These are phyloP conservation scores for Gerris lacustris DNA, from an alignment of 2,888 invertebrate species.

Conservation along the genomic window DNA sequence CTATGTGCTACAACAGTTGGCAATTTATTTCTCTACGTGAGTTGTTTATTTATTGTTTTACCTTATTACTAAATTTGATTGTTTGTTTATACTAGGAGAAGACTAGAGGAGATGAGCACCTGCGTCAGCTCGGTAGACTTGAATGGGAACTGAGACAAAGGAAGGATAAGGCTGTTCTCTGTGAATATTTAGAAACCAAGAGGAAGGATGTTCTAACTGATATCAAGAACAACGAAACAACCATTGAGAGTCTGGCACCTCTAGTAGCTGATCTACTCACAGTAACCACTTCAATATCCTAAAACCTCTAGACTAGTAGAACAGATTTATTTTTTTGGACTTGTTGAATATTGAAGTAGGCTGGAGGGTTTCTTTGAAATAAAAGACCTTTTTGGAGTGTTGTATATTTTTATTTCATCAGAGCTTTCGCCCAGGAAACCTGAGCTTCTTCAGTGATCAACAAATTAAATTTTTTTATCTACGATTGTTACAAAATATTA, in stretches of 20 bases:
- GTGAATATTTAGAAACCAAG: slow-evolving; percentile 58
- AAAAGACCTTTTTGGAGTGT: too few relatives aligned
- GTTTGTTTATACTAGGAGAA: slow-evolving; percentile 41
- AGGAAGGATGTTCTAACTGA: slow-evolving; percentile 65
- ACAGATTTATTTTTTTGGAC: not conserved
- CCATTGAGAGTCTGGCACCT: slow-evolving; percentile 70
- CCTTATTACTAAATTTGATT: too few relatives aligned
- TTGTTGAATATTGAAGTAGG: too few relatives aligned
- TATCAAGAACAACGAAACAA: slow-evolving; percentile 60
- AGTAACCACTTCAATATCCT: not conserved
- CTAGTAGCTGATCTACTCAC: slow-evolving; percentile 41
- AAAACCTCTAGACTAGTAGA: not conserved
- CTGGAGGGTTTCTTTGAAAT: not conserved
- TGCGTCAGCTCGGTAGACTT: slow-evolving; percentile 67
- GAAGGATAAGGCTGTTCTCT: slow-evolving; percentile 63
- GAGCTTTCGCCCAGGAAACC: too few relatives aligned
- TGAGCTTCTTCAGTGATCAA: too few relatives aligned
- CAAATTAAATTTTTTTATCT: too few relatives aligned
- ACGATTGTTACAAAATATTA: too few relatives aligned
- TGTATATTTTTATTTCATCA: too few relatives aligned
- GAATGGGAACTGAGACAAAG: slow-evolving; percentile 87
- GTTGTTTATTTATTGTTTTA: too few relatives aligned
- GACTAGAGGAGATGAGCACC: slow-evolving; percentile 60
- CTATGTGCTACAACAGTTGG: too few relatives aligned
- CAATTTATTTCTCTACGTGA: too few relatives aligned